A percentile compares a stretch with the other conserved stretches of the same genome.
Conservation (phyloP, 2,888 invertebrate genomes). For the Callyntrura sp. region DNA sequence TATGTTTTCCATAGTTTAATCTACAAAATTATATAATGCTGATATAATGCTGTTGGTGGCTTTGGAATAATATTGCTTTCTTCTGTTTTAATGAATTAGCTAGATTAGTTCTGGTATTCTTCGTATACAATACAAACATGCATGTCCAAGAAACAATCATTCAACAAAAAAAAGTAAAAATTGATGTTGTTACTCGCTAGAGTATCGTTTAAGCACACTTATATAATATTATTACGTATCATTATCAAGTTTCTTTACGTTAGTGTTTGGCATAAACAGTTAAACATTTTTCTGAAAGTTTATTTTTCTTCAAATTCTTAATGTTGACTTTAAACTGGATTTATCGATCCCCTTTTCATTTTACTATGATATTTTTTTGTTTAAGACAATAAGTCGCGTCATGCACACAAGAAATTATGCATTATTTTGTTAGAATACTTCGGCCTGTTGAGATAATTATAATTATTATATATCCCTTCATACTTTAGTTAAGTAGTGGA, state of each 20-base stretch:
- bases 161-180: conserved; percentile 31
- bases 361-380: neutral
- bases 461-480: conserved; percentile 40
- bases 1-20: neutral
- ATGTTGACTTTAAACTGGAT: neutral
- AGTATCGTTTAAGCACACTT: conserved; percentile 29
- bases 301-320: neutral
- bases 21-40: conserved; percentile 57
- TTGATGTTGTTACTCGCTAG: neutral
- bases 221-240: neutral
- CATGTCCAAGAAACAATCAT: conserved; percentile 46
- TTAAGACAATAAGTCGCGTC: neutral
- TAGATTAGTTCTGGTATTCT: conserved; percentile 31
- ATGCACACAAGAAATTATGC: neutral
- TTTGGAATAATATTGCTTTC: conserved; percentile 12
- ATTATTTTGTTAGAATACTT: conserved; percentile 20
- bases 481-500: conserved; percentile 58
- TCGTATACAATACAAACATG: conserved; percentile 41
- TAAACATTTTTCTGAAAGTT: neutral
- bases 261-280: conserved; percentile 5
- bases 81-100: conserved; percentile 9
- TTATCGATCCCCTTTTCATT: neutral
- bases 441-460: too few species aligned
- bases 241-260: neutral
- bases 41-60: conserved; percentile 50